phyloP scores from a whole-genome alignment of 2,797 vertebrate genomes.

The Orestias chungarensis region DNA sequence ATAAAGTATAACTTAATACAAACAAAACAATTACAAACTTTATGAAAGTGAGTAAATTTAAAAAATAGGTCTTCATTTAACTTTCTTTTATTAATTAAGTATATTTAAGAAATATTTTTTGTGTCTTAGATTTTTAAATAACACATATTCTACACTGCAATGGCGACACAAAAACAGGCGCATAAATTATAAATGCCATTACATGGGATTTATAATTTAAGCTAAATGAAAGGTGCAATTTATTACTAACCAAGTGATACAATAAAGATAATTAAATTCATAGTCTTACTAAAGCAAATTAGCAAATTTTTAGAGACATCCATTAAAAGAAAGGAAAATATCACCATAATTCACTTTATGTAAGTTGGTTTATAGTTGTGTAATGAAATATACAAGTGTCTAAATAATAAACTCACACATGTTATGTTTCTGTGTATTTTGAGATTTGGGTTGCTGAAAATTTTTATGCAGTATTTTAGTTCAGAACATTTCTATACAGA shows the following conservation, averaged over 20 bases:
- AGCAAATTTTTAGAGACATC: constrained; percentile 45
- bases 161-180: too few species aligned
- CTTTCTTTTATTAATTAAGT: neutral
- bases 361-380: neutral
- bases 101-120: neutral
- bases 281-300: too few species aligned
- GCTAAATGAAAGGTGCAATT: too few species aligned
- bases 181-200: too few species aligned
- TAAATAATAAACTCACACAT: neutral
- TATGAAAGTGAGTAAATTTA: neutral
- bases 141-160: too few species aligned
- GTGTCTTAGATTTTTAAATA: neutral
- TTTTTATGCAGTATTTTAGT: neutral
- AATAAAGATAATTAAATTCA: too few species aligned
- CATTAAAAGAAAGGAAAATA: constrained; percentile 21
- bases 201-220: too few species aligned
- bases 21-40: neutral
- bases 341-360: neutral
- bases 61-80: neutral
- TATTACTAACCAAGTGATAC: too few species aligned
- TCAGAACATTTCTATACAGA: neutral
- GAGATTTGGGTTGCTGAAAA: neutral
- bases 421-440: neutral
- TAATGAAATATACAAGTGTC: neutral
- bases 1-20: neutral